These are phyloP conservation scores for Actinostola sp. DNA, from an alignment of 92 coral and sea anemone genomes.

Conservation along the genomic window DNA sequence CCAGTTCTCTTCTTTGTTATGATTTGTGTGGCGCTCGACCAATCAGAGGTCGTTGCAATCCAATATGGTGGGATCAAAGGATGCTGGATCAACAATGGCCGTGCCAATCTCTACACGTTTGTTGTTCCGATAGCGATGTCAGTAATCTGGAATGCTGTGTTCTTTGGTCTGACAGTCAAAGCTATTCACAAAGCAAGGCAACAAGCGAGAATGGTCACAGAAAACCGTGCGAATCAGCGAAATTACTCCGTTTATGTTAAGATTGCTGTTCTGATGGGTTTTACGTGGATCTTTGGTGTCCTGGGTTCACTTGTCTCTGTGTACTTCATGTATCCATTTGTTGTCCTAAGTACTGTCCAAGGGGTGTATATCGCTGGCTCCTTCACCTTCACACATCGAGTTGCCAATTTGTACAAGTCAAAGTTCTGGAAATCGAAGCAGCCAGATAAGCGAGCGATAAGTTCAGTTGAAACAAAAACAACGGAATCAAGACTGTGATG, in stretches of 20 bases:
- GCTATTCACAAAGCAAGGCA: slow-evolving; percentile 36
- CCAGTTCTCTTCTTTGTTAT: slow-evolving; percentile 54
- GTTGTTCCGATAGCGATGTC: slow-evolving; percentile 48
- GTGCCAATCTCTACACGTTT: slow-evolving; percentile 38
- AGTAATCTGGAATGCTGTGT: slow-evolving; percentile 42
- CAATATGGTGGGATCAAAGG: slow-evolving; percentile 65
- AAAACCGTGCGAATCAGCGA: slow-evolving; percentile 17
- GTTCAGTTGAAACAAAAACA: no score
- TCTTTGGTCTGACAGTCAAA: slow-evolving; percentile 54
- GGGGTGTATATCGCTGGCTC: slow-evolving; percentile 54
- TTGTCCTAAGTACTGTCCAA: slow-evolving; percentile 34
- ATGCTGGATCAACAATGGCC: slow-evolving; percentile 61
- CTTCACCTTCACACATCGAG: slow-evolving; percentile 48
- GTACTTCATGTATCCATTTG: slow-evolving; percentile 51
- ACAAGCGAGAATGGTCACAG: slow-evolving; percentile 29
- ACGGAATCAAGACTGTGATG: no score
- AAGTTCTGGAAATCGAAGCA: neutral
- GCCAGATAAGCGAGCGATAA: no score
- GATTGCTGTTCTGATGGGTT: slow-evolving; percentile 72
- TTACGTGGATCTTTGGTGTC: slow-evolving; percentile 65
- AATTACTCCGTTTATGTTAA: slow-evolving; percentile 47
- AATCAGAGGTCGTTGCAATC: slow-evolving; percentile 47
- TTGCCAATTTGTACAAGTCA: slow-evolving; percentile 22
- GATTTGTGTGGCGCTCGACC: slow-evolving; percentile 59
- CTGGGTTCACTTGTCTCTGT: slow-evolving; percentile 32